These are phyloP conservation scores for Nymphalis polychloros DNA, from an alignment of 2,888 invertebrate genomes.

Conservation along the genomic window DNA sequence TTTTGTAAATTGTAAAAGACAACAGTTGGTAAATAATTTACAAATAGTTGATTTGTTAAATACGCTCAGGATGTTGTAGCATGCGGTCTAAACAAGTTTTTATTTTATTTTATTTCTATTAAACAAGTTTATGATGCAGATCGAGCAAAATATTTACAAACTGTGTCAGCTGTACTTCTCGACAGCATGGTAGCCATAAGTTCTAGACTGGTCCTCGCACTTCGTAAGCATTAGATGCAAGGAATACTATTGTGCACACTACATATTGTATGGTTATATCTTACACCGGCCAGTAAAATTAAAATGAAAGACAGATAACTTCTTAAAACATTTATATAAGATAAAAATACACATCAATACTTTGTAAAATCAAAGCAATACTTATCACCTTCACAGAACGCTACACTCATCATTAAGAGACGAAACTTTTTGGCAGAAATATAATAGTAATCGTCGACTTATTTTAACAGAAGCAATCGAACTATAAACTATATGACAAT, in stretches of 20 bases:
- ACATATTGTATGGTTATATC: no score
- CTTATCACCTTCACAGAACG: not conserved
- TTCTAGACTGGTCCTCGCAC: no score
- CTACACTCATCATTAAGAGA: not conserved
- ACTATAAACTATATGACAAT: not conserved
- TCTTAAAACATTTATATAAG: not conserved
- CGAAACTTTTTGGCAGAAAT: not conserved
- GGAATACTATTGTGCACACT: not conserved
- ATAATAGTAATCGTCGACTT: not conserved
- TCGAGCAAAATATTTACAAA: no score
- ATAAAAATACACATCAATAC: conserved; percentile 1
- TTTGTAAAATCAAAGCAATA: conserved; percentile 12
- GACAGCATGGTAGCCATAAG: no score
- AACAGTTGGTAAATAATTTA: no score
- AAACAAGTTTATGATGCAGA: no score
- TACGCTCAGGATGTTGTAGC: no score
- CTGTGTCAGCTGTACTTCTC: no score
- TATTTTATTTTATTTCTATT: no score
- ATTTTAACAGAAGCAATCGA: not conserved
- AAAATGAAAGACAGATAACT: not conserved
- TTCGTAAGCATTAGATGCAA: not conserved
- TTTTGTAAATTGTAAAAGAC: no score
- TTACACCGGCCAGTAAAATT: not conserved
- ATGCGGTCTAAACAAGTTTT: no score
- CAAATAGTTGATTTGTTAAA: no score